Base-by-base conservation (phyloP, 1,140 invertebrate genomes). In the Drosophila ironensis region DNA sequence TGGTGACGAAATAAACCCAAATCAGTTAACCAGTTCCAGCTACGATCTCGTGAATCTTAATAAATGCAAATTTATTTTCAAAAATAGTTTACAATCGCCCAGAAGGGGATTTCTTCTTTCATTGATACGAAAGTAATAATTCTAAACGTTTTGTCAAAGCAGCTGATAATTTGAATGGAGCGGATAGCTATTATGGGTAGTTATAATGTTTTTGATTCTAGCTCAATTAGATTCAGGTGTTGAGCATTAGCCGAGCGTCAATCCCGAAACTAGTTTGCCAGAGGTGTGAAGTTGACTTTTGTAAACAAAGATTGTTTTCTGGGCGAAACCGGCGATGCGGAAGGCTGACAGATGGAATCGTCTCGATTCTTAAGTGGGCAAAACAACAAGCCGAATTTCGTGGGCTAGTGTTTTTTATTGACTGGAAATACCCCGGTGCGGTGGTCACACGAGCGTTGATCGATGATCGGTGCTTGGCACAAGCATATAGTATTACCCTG, bases 401-500 rank as follows among this genome's bases (percentile, higher is more conserved):
- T n/a, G n/a, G n/a, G n/a, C n/a, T n/a, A n/a, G n/a, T 22, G 19
- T 33, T 11, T 14, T 64, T 40, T 48, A 52, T 52, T 19, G 60
- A 28, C 19, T 64, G 60, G 60, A 64, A 64, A 64, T 64, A 63
- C 41, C 60, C 60, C 59, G 28, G 17, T 27, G 28, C n/a, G n/a
- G n/a, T 38, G 59, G 57, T 47, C 40, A 30, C 50, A 53, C 19
- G 41, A 24, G 45, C 51, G 12, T 12, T 56, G 56, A 67, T 68
- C 64, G 46, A 72, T 76, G 76, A 72, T 68, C 57, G 44, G 54
- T 72, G 53, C 59, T 20, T 16, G 41, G 48, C 52, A 54, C 52
- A 72, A 72, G 42, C 72, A 37, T 82, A 82, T 82, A 53, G 33
- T 48, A 68, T 82, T 76, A 69, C 77, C 71, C 30, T 20, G 33